phyloP scores from a whole-genome alignment of 1,140 invertebrate species.

The Phenacoccus solenopsis region DNA sequence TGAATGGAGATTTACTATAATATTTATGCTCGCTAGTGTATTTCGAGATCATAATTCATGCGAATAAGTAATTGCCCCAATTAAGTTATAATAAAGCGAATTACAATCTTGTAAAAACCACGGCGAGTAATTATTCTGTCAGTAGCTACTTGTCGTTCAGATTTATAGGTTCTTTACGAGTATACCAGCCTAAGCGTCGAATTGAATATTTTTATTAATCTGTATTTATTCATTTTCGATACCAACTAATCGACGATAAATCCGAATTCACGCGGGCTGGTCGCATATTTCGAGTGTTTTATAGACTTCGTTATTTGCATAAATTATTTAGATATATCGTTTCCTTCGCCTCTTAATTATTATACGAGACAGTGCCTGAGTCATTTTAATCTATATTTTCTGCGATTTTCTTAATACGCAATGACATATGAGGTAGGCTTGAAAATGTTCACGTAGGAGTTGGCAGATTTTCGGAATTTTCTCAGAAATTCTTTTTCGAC shows the following conservation, averaged over 20 bases:
- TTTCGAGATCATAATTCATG: neutral
- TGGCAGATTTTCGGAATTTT: too few species aligned
- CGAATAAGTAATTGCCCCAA: constrained; percentile 14
- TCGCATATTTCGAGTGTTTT: too few species aligned
- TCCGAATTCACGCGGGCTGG: too few species aligned
- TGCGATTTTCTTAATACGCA: too few species aligned
- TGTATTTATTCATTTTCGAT: neutral
- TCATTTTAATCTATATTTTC: too few species aligned
- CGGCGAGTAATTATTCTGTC: constrained; percentile 2
- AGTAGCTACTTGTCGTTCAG: constrained; percentile 11
- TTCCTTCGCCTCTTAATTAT: too few species aligned
- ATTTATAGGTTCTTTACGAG: neutral
- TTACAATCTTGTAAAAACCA: constrained; percentile 9
- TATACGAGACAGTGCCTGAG: too few species aligned
- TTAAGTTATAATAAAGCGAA: neutral
- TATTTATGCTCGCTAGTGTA: constrained; percentile 7
- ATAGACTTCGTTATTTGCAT: too few species aligned
- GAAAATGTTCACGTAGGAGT: too few species aligned
- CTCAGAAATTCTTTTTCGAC: too few species aligned
- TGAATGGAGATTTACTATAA: neutral
- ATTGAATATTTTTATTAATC: neutral
- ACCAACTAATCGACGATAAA: neutral
- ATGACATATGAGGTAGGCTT: too few species aligned
- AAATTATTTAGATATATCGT: too few species aligned
- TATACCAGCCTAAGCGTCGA: neutral